Conservation (phyloP, 2,113 vertebrate species). For the Erpornis zantholeuca region DNA sequence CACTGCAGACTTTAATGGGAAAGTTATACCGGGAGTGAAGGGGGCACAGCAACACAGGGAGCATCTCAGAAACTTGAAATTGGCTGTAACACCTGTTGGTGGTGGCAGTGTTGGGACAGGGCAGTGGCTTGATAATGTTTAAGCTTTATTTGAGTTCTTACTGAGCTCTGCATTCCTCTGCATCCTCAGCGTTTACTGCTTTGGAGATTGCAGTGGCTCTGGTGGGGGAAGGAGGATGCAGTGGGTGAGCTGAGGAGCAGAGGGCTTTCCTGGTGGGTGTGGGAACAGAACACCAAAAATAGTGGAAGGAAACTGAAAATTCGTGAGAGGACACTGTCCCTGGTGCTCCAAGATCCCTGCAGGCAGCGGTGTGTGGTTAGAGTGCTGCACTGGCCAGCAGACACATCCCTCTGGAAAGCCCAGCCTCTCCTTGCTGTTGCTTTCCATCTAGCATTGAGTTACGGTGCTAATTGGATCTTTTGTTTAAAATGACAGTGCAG, state of each 20-base stretch:
- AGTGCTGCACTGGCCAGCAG: neutral
- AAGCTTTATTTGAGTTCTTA: neutral
- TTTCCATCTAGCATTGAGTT: neutral
- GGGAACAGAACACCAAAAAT: neutral
- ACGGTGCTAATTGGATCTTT: neutral
- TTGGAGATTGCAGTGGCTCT: neutral
- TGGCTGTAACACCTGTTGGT: neutral
- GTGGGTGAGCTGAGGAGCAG: neutral
- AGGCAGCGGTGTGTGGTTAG: neutral
- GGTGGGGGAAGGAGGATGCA: rapidly evolving
- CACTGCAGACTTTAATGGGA: neutral
- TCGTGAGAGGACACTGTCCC: neutral
- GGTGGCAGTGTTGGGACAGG: neutral
- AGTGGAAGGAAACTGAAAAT: neutral
- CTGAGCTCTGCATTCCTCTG: neutral
- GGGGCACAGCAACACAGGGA: neutral
- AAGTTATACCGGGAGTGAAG: neutral
- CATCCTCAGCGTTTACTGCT: neutral
- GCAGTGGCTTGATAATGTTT: neutral
- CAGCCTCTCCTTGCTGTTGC: neutral
- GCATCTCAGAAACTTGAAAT: neutral
- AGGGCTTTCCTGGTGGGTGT: neutral
- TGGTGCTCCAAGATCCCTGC: neutral
- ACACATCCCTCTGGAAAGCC: neutral
- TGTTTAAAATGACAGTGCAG: neutral